Percentiles rank a stretch among this genome's conserved stretches.
phyloP scores from a whole-genome alignment of 2,113 vertebrate genomes.

The Lophochroa leadbeateri region DNA sequence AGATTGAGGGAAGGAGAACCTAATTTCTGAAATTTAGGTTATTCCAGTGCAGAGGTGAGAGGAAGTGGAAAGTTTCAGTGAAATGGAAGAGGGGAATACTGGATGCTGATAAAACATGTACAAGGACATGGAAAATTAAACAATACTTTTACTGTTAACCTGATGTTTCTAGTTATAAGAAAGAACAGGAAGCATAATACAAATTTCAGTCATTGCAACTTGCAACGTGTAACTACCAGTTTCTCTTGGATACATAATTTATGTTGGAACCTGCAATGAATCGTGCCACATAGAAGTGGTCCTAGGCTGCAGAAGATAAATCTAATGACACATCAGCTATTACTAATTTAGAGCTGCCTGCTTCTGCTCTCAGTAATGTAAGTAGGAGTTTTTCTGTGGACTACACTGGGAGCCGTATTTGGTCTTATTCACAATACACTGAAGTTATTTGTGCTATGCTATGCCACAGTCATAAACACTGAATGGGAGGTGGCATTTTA shows the following conservation, averaged over 20 bases:
- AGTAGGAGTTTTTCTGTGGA: neutral
- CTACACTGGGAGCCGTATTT: neutral
- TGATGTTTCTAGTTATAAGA: neutral
- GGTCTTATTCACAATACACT: neutral
- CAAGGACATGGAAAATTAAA: neutral
- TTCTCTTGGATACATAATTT: slow-evolving; percentile 56
- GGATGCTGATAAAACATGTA: neutral
- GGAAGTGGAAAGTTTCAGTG: neutral
- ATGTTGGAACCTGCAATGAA: slow-evolving; percentile 26
- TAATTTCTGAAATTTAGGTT: neutral
- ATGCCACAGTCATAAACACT: neutral
- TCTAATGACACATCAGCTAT: slow-evolving; percentile 51
- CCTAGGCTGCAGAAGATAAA: slow-evolving; percentile 51
- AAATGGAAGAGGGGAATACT: neutral
- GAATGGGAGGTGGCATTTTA: neutral
- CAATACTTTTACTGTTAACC: neutral
- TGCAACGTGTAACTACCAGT: neutral
- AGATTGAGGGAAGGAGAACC: neutral
- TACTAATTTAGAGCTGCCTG: slow-evolving; percentile 50
- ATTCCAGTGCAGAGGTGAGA: neutral
- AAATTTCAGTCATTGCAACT: neutral
- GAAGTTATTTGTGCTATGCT: neutral
- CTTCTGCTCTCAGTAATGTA: neutral
- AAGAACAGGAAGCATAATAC: neutral
- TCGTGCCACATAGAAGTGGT: slow-evolving; percentile 18